Evolutionary conservation across 2,888 invertebrate species (phyloP).

Genomic region (Camponotus fellah): DNA sequence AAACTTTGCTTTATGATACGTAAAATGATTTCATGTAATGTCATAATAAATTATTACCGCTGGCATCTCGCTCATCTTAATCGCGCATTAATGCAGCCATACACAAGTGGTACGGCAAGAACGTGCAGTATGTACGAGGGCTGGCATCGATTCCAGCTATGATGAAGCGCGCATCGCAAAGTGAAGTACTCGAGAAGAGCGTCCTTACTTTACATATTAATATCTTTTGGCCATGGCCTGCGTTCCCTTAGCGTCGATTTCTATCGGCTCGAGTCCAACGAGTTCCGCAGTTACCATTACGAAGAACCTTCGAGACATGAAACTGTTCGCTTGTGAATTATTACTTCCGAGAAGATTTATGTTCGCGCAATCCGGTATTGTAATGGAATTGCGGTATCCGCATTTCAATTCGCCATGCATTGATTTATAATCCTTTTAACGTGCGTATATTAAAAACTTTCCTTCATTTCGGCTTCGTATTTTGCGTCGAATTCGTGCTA

Average conservation of each 20-base stretch:
- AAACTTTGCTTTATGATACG: not conserved
- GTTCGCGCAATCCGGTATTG: slow-evolving; percentile 47
- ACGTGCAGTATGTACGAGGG: slow-evolving; percentile 32
- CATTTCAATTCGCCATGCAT: slow-evolving; percentile 53
- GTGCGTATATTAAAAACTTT: slow-evolving; percentile 67
- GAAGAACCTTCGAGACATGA: slow-evolving; percentile 59
- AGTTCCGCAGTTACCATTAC: slow-evolving; percentile 52
- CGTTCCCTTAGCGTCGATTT: slow-evolving; percentile 43
- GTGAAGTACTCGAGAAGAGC: slow-evolving; percentile 45
- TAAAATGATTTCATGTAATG: slow-evolving; percentile 5
- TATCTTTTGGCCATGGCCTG: slow-evolving; percentile 67
- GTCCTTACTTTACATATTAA: slow-evolving; percentile 74
- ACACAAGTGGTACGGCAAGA: slow-evolving; percentile 21
- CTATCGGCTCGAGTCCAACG: slow-evolving; percentile 51
- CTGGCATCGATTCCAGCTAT: slow-evolving; percentile 69
- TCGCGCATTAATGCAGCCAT: slow-evolving; percentile 38
- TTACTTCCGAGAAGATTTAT: slow-evolving; percentile 67
- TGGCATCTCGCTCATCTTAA: slow-evolving; percentile 33
- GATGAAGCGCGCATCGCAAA: slow-evolving; percentile 54
- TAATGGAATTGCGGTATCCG: slow-evolving; percentile 55
- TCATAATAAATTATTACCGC: slow-evolving; percentile 9
- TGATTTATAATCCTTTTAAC: slow-evolving; percentile 42
- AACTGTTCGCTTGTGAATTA: slow-evolving; percentile 65
- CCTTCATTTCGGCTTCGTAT: slow-evolving; percentile 62
- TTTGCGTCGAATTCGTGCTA: slow-evolving; percentile 66